These are phyloP conservation scores for Agrotis puta DNA, from an alignment of 2,888 invertebrate species.

Conservation along the genomic window DNA sequence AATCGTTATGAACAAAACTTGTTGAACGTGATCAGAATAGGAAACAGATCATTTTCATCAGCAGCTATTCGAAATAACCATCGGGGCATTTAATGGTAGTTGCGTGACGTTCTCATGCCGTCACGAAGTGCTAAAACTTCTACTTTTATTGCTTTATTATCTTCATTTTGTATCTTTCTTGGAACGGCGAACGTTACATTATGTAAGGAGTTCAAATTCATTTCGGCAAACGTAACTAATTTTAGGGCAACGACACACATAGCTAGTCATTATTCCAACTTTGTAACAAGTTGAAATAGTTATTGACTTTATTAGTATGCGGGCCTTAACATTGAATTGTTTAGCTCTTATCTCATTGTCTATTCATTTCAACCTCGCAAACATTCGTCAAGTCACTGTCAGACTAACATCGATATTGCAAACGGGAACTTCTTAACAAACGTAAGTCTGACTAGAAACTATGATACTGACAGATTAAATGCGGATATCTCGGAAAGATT, in stretches of 20 bases:
- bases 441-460: constrained; percentile 29
- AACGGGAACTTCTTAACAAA: constrained; percentile 6
- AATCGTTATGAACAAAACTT: constrained; percentile 29
- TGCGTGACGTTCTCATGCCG: constrained; percentile 63
- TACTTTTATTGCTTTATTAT: constrained; percentile 65
- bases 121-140: constrained; percentile 50
- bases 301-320: constrained; percentile 38
- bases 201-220: constrained; percentile 12
- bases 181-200: constrained; percentile 14
- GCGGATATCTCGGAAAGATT: constrained; percentile 7
- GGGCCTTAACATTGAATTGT: constrained; percentile 32
- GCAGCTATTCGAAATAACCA: constrained; percentile 48
- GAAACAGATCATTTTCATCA: constrained; percentile 21
- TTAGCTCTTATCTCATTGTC: constrained; percentile 23
- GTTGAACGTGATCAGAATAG: constrained; percentile 10
- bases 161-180: constrained; percentile 42
- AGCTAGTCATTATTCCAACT: constrained; percentile 15
- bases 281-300: constrained; percentile 26
- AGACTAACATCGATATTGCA: constrained; percentile 26
- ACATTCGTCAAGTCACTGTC: constrained; percentile 45
- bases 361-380: constrained; percentile 19
- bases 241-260: constrained; percentile 16
- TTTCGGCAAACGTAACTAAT: constrained; percentile 14
- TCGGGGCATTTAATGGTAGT: constrained; percentile 53
- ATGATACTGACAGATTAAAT: constrained; percentile 24